These are phyloP conservation scores for Phrixothrix hirtus DNA, from an alignment of 2,888 invertebrate species.

Conservation along the genomic window DNA sequence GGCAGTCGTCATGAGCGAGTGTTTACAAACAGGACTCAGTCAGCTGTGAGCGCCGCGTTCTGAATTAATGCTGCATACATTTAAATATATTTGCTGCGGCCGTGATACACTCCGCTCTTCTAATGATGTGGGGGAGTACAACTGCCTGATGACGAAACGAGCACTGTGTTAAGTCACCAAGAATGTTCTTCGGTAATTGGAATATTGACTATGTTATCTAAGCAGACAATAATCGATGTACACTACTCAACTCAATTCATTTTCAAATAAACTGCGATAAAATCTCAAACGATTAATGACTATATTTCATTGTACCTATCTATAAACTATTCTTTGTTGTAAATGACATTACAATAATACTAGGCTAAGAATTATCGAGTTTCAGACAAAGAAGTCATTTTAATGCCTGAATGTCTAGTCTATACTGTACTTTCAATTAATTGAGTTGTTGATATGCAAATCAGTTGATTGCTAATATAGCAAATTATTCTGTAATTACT, in stretches of 20 bases:
- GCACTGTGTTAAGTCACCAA: slow-evolving; percentile 28
- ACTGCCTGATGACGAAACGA: slow-evolving; percentile 31
- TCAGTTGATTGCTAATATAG: no score
- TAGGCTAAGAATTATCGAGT: no score
- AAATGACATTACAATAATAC: no score
- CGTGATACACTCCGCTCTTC: slow-evolving; percentile 35
- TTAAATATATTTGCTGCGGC: slow-evolving; percentile 56
- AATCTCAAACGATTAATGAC: no score
- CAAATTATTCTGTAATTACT: no score
- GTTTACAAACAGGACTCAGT: slow-evolving; percentile 59
- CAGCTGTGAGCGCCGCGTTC: slow-evolving; percentile 58
- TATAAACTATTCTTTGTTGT: no score
- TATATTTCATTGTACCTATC: no score
- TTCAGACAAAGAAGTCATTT: no score
- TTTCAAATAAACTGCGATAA: background rate
- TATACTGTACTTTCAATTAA: no score
- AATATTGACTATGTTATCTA: slow-evolving; percentile 25
- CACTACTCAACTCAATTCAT: background rate
- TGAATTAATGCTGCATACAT: slow-evolving; percentile 59
- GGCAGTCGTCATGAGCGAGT: slow-evolving; percentile 42
- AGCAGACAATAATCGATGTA: slow-evolving; percentile 9
- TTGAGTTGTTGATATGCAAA: no score
- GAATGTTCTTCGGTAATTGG: slow-evolving; percentile 28
- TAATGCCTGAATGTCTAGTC: no score
- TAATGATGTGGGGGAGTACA: slow-evolving; percentile 34